Conservation (phyloP, 2,888 invertebrate genomes). For the Trachelus troglodyta region DNA sequence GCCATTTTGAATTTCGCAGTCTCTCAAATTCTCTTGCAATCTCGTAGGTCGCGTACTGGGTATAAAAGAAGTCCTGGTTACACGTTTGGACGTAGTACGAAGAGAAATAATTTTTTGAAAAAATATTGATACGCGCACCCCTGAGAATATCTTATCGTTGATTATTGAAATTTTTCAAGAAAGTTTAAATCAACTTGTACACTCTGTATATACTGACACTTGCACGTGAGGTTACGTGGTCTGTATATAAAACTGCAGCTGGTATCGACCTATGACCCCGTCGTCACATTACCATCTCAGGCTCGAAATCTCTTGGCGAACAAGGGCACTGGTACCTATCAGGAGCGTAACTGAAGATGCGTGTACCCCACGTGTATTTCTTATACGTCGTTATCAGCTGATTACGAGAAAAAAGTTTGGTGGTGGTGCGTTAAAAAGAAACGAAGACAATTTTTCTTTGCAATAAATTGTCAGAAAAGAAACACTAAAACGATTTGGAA, state of each 20-base stretch:
- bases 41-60: not conserved
- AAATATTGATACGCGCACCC: not conserved
- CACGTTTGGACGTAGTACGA: not conserved
- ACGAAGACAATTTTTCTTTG: not conserved
- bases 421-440: not conserved
- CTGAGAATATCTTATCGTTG: not conserved
- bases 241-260: not conserved
- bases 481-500: not conserved
- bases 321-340: not conserved
- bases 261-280: constrained; percentile 1
- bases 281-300: not conserved
- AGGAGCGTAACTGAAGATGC: not conserved
- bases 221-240: not conserved
- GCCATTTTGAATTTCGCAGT: not conserved
- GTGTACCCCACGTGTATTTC: not conserved
- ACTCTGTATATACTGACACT: not conserved
- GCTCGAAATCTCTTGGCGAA: not conserved
- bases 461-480: too few species aligned
- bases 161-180: not conserved
- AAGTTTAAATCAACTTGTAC: not conserved
- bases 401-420: not conserved
- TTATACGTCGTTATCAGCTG: not conserved
- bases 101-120: not conserved
- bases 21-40: not conserved
- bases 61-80: not conserved